These are phyloP conservation scores for Phyllostomus hastatus DNA, from an alignment of 2,113 vertebrate genomes.

Conservation along the genomic window DNA sequence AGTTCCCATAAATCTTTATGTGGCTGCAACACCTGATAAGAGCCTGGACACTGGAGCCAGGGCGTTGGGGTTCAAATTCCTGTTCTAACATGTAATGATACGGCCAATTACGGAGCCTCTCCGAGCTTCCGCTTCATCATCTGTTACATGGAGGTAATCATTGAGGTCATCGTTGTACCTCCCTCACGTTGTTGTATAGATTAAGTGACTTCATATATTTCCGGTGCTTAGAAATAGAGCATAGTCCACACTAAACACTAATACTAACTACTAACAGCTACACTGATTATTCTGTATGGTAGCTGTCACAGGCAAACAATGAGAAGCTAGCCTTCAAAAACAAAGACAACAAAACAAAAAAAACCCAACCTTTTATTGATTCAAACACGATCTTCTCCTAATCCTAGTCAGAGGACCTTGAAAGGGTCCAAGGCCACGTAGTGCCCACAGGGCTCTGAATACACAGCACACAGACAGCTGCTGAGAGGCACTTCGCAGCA, in stretches of 20 bases:
- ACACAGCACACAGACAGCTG: not conserved
- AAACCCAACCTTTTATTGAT: not conserved
- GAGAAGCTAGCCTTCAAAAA: not conserved
- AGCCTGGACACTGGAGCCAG: not conserved
- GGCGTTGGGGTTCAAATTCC: not conserved
- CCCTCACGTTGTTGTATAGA: not conserved
- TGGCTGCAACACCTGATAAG: not conserved
- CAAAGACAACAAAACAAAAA: not conserved
- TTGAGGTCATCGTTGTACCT: not conserved
- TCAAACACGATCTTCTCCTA: not conserved
- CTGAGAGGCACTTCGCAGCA: not conserved
- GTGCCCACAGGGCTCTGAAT: not conserved
- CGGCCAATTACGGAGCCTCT: not conserved
- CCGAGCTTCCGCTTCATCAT: not conserved
- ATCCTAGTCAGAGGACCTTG: not conserved
- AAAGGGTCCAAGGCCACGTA: not conserved
- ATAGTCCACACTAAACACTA: not conserved
- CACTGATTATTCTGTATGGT: not conserved
- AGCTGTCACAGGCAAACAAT: not conserved
- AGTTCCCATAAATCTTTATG: not conserved
- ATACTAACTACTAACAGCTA: not conserved
- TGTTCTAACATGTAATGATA: not conserved
- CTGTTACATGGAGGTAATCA: not conserved
- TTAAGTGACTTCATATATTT: not conserved
- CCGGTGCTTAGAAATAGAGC: not conserved